These are phyloP conservation scores for Anoplophora glabripennis DNA, from an alignment of 1,140 invertebrate genomes.

Conservation along the genomic window DNA sequence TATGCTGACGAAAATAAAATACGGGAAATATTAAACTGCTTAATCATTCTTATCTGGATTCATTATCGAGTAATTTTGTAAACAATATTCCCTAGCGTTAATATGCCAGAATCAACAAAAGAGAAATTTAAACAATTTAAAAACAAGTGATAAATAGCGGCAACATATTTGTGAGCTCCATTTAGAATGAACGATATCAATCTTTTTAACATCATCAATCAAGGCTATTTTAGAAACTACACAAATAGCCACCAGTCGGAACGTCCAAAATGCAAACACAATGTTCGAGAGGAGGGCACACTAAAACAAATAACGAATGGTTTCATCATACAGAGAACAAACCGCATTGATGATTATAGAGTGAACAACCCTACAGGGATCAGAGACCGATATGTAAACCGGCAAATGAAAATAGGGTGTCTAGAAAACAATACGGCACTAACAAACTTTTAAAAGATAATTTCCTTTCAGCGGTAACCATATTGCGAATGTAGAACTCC, in stretches of 20 bases:
- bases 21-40: too few species aligned
- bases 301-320: conserved; percentile 8
- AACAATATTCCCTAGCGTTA: too few species aligned
- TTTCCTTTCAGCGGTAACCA: conserved; percentile 29
- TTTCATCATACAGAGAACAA: conserved; percentile 14
- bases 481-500: conserved; percentile 30
- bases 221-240: conserved; percentile 22
- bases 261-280: conserved; percentile 11
- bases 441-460: conserved; percentile 34
- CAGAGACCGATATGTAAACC: conserved; percentile 16
- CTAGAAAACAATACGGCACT: conserved; percentile 25
- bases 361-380: conserved; percentile 12
- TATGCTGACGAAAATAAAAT: too few species aligned
- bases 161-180: too few species aligned
- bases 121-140: too few species aligned
- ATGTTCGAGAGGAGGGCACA: not conserved
- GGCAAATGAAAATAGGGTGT: conserved; percentile 15
- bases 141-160: too few species aligned
- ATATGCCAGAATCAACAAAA: too few species aligned
- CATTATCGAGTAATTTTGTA: too few species aligned
- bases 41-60: too few species aligned
- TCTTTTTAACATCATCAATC: too few species aligned
- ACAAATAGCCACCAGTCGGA: conserved; percentile 16
- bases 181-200: too few species aligned
- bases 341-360: conserved; percentile 11